A percentile compares a stretch with the other conserved stretches of the same genome.
Evolutionary conservation across 2,888 invertebrate genomes (phyloP).

Genomic region (Drosophila longiperda): DNA sequence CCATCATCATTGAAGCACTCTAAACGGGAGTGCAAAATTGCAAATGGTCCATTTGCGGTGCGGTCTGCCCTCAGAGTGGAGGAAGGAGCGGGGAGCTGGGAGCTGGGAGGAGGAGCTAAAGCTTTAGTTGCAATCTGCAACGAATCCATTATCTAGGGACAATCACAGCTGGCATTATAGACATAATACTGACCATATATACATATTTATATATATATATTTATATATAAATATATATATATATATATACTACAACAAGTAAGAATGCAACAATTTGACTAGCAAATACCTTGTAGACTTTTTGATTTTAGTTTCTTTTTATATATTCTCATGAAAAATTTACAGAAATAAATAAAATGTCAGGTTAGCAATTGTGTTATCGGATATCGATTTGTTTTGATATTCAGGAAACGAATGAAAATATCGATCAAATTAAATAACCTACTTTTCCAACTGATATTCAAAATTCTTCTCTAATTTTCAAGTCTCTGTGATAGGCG

Average conservation of each 20-base stretch:
- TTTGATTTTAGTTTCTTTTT: background rate
- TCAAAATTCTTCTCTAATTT: background rate
- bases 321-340: too few species aligned
- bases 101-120: background rate
- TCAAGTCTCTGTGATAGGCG: background rate
- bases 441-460: background rate
- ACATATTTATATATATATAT: background rate
- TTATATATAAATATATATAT: background rate
- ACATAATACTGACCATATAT: background rate
- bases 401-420: background rate
- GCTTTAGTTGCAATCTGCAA: constrained; percentile 12
- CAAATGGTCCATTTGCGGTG: constrained; percentile 41
- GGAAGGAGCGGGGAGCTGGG: background rate
- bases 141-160: constrained; percentile 28
- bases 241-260: background rate
- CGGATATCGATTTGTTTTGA: too few species aligned
- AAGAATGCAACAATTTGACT: background rate
- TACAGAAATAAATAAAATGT: too few species aligned
- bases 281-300: background rate
- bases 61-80: constrained; percentile 20
- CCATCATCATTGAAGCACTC: constrained; percentile 51
- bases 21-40: constrained; percentile 57
- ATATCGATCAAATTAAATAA: background rate
- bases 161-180: constrained; percentile 16
- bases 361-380: too few species aligned